Evolutionary conservation across 1,140 invertebrate species (phyloP).

Genomic region (Oryctes rhinoceros): DNA sequence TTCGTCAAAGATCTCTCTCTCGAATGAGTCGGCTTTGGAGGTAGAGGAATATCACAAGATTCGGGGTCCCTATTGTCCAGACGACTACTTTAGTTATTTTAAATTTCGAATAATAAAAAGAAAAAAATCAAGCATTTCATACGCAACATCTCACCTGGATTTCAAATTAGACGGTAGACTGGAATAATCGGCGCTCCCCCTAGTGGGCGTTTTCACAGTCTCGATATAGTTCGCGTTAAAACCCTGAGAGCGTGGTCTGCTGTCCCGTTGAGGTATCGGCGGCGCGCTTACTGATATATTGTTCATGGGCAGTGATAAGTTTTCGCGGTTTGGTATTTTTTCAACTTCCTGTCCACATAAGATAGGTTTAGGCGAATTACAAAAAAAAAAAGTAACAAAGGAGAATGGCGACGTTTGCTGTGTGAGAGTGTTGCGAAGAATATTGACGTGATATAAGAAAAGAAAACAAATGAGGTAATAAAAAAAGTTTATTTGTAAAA

Average conservation of each 20-base stretch:
- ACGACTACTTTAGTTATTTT: no score
- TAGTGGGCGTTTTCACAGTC: conserved; percentile 57
- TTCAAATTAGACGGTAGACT: conserved; percentile 60
- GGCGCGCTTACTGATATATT: conserved; percentile 59
- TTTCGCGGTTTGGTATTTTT: conserved; percentile 53
- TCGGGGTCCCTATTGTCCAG: conserved; percentile 53
- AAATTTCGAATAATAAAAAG: neutral
- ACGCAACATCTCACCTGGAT: conserved; percentile 51
- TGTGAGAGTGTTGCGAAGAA: neutral
- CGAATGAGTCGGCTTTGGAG: conserved; percentile 66
- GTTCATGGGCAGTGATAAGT: conserved; percentile 57
- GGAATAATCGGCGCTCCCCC: conserved; percentile 59
- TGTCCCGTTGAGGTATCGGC: conserved; percentile 68
- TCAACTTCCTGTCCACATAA: conserved; percentile 23
- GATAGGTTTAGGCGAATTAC: neutral
- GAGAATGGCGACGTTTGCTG: neutral
- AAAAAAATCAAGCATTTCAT: neutral
- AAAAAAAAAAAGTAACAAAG: neutral
- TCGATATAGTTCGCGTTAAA: conserved; percentile 59
- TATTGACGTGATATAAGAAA: neutral
- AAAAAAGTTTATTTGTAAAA: neutral
- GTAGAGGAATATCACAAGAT: conserved; percentile 58
- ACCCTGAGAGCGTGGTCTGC: conserved; percentile 66
- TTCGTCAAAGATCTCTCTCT: conserved; percentile 67
- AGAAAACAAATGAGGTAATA: neutral